These are phyloP conservation scores for Phragmatobia fuliginosa DNA, from an alignment of 2,888 invertebrate species.

Conservation along the genomic window DNA sequence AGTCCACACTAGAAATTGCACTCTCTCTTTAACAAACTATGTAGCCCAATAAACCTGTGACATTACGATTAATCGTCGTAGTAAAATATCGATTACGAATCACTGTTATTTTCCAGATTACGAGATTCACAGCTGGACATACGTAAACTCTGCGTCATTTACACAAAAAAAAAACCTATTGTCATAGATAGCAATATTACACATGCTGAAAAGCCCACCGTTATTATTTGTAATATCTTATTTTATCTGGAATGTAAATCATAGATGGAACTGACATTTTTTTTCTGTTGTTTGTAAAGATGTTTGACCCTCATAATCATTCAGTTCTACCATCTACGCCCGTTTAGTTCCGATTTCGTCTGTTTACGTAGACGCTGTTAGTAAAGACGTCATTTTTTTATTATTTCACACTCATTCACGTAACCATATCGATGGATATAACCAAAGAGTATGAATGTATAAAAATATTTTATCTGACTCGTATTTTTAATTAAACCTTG, in stretches of 20 bases:
- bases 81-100: conserved; percentile 23
- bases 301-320: conserved; percentile 4
- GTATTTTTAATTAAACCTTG: not conserved
- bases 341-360: conserved; percentile 31
- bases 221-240: not conserved
- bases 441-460: not conserved
- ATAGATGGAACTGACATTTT: not conserved
- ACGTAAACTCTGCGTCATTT: conserved; percentile 21
- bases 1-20: conserved; percentile 54
- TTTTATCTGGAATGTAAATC: not conserved
- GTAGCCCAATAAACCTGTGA: conserved; percentile 47
- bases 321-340: conserved; percentile 7
- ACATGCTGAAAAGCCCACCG: not conserved
- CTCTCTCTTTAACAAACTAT: conserved; percentile 52
- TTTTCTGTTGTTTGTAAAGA: not conserved
- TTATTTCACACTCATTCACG: conserved; percentile 24
- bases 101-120: conserved; percentile 19
- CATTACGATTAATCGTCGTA: conserved; percentile 25
- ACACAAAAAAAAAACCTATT: conserved; percentile 4
- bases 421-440: conserved; percentile 30
- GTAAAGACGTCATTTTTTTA: conserved; percentile 27
- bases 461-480: not conserved
- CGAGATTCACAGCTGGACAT: conserved; percentile 7
- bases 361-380: conserved; percentile 17
- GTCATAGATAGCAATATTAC: not conserved